Evolutionary conservation across 2,888 invertebrate genomes (phyloP).

Genomic region (Nomada flava): DNA sequence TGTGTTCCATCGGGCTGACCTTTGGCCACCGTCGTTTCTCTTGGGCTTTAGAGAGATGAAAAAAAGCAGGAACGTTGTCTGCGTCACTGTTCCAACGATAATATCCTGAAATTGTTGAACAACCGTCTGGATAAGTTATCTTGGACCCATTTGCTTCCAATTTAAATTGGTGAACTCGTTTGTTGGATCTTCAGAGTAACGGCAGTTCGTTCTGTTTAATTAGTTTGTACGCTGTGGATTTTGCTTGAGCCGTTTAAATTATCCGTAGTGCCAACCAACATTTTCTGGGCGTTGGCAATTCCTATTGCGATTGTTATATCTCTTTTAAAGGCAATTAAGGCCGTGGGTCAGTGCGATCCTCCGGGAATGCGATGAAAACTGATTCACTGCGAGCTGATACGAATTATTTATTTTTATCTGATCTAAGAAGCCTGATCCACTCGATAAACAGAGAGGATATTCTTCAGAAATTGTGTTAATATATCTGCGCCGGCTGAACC

Average conservation of each 20-base stretch:
- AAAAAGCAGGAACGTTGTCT: no score
- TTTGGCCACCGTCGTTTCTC: slow-evolving; percentile 47
- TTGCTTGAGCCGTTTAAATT: slow-evolving; percentile 41
- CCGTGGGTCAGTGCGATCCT: neutral
- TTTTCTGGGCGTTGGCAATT: slow-evolving; percentile 23
- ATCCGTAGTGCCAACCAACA: slow-evolving; percentile 26
- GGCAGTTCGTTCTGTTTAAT: slow-evolving; percentile 54
- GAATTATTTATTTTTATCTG: slow-evolving; percentile 9
- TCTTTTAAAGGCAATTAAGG: slow-evolving; percentile 25
- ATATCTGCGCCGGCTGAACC: neutral
- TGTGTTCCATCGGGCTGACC: slow-evolving; percentile 38
- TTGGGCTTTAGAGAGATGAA: neutral
- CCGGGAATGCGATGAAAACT: slow-evolving; percentile 21
- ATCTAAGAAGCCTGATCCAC: neutral
- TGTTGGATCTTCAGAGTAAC: slow-evolving; percentile 7
- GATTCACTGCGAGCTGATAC: slow-evolving; percentile 13
- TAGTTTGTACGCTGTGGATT: slow-evolving; percentile 33
- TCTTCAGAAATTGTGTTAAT: slow-evolving; percentile 1
- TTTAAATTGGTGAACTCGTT: slow-evolving; percentile 15
- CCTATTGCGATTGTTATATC: slow-evolving; percentile 16
- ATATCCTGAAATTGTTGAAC: neutral
- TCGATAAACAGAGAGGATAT: neutral
- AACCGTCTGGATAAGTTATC: no score
- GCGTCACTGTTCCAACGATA: neutral
- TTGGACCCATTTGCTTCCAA: neutral